Base-by-base conservation (phyloP, 2,888 invertebrate species). In the Eutolmus rufibarbis region DNA sequence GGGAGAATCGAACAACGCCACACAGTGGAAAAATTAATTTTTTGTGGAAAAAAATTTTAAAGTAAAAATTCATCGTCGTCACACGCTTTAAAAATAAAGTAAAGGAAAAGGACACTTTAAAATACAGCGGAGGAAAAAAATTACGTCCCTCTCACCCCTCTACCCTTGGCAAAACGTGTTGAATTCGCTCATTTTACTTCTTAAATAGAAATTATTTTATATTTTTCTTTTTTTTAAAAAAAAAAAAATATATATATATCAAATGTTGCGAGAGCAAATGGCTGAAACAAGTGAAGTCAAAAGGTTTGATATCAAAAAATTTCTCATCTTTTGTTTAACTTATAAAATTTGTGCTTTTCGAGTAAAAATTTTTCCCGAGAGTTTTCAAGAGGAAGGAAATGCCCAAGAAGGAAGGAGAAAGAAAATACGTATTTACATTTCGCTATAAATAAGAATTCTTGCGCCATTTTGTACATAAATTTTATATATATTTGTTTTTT, bases 281-380 rank as follows among this genome's bases (percentile, higher is more conserved):
- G 81, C 81, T 19, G 51, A 81, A 31, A 19, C 81, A 14, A 81
- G 81, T 81, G 81, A 81, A 81, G 51, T 81, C 28, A 56, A 81
- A 81, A 81, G 81, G 81, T 81, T 81, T 81, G 81, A 43, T 81
- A 81, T 81, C 9, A 81, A 81, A 46, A 81, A 19, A 1, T 34
- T 81, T 19, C 23, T 46, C 9, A 37, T 9, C 9, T 37, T 23
- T 43, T 19, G 23, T 37, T 23, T 43, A 77, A 77, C 16, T 16
- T 43, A 23, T 78, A 23, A 78, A 43, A 46, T 78, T 43, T 43
- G 37, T 43, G 40, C 37, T 43, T 43, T 51, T 5, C n/a, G 51
- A 51, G 51, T 51, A 51, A 51, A 51, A 51, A 34, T 7, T n/a
- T 51, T n/a, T 28, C 28, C n/a, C 43, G 43, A 43, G 16, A 51